Evolutionary conservation across 2,113 vertebrate genomes (phyloP).

Genomic region (Grammomys surdaster): DNA sequence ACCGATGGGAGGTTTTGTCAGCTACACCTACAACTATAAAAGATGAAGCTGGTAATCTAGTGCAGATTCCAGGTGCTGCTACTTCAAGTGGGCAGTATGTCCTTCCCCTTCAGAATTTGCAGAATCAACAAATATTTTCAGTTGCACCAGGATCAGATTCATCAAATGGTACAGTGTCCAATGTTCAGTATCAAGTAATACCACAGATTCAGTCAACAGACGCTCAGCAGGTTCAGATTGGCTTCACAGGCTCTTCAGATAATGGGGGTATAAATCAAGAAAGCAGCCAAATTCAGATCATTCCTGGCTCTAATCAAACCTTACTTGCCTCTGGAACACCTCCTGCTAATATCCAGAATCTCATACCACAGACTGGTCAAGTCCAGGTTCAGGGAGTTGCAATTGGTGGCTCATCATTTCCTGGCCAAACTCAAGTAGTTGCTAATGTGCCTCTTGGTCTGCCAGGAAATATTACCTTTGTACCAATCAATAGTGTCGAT

Average conservation of each 20-base stretch:
- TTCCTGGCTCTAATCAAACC: slow-evolving; percentile 95
- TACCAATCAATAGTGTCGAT: slow-evolving; percentile 99
- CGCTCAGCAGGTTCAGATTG: slow-evolving; percentile 95
- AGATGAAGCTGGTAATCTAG: slow-evolving; percentile 96
- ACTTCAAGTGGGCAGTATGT: slow-evolving; percentile 98
- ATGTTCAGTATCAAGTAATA: slow-evolving; percentile 99
- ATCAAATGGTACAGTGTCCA: slow-evolving; percentile 97
- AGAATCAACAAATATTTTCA: slow-evolving; percentile 97
- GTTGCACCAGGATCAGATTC: slow-evolving; percentile 95
- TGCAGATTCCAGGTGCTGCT: slow-evolving; percentile 96
- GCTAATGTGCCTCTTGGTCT: slow-evolving; percentile 98
- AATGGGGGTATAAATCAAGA: slow-evolving; percentile 96
- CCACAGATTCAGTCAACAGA: slow-evolving; percentile 98
- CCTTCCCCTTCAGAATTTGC: slow-evolving; percentile 98
- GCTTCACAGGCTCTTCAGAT: slow-evolving; percentile 94
- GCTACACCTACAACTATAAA: slow-evolving; percentile 92
- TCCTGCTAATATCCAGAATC: slow-evolving; percentile 95
- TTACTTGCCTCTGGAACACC: slow-evolving; percentile 93
- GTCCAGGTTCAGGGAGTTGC: slow-evolving; percentile 97
- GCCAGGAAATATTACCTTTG: slow-evolving; percentile 99
- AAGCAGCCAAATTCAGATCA: slow-evolving; percentile 97
- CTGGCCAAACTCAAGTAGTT: slow-evolving; percentile 98
- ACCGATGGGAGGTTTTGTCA: slow-evolving; percentile 97
- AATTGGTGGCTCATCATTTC: slow-evolving; percentile 95
- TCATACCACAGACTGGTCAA: slow-evolving; percentile 96